Percentiles rank a stretch among this genome's conserved stretches.
These are phyloP conservation scores for Toxostoma redivivum DNA, from an alignment of 2,113 vertebrate genomes.

Conservation along the genomic window DNA sequence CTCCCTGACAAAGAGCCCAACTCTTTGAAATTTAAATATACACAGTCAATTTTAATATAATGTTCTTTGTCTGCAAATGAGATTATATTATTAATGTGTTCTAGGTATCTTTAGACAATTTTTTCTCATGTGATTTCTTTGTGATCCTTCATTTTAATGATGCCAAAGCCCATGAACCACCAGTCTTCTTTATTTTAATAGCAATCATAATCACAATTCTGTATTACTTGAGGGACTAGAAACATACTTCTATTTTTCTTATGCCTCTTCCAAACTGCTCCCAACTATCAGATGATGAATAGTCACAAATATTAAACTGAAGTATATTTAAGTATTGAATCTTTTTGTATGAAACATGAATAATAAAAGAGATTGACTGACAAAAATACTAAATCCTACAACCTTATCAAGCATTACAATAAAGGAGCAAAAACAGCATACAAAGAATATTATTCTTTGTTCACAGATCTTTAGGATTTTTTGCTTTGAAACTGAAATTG, in stretches of 20 bases:
- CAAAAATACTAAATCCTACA: not conserved
- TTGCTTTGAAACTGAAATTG: conserved; percentile 14
- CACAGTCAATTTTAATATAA: not conserved
- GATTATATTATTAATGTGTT: not conserved
- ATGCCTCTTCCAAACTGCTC: not conserved
- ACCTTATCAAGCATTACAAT: not conserved
- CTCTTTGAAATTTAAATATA: not conserved
- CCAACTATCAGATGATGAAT: not conserved
- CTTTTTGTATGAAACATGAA: not conserved
- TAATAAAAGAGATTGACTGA: not conserved
- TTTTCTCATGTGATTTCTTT: not conserved
- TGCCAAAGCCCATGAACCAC: not conserved
- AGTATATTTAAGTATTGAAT: not conserved
- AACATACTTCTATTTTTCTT: not conserved
- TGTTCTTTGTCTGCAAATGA: not conserved
- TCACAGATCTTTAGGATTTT: not conserved
- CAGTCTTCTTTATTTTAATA: not conserved
- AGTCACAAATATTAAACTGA: not conserved
- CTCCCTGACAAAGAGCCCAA: not conserved
- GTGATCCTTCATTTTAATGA: not conserved
- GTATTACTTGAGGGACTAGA: not conserved
- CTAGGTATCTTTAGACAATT: not conserved
- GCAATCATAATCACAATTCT: not conserved
- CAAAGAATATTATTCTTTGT: not conserved
- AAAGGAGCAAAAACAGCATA: not conserved